Conservation (phyloP, 2,113 vertebrate species). For the Chunga burmeisteri region DNA sequence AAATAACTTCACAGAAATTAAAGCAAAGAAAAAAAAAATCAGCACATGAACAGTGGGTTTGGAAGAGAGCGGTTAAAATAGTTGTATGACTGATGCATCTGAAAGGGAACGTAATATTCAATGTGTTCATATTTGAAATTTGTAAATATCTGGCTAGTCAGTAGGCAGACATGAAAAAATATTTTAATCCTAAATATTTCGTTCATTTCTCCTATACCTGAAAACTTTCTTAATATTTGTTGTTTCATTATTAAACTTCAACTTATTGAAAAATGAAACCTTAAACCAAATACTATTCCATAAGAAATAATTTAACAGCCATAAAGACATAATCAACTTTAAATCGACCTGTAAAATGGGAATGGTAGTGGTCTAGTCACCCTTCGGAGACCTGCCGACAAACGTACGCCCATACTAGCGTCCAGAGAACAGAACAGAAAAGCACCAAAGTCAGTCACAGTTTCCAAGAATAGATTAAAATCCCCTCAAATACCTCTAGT, state of each 20-base stretch:
- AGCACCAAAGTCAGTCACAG: neutral
- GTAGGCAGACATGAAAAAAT: neutral
- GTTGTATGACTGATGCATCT: neutral
- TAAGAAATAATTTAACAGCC: neutral
- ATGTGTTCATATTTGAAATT: neutral
- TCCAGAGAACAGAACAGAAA: neutral
- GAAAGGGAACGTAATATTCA: neutral
- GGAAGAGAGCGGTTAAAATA: neutral
- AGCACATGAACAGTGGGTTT: neutral
- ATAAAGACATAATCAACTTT: neutral
- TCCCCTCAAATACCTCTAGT: neutral
- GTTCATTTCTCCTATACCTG: neutral
- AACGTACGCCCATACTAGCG: neutral
- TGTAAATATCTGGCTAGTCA: neutral
- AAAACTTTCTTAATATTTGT: neutral
- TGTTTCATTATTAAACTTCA: neutral
- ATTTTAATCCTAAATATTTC: neutral
- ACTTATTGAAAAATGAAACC: neutral
- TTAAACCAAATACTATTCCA: neutral
- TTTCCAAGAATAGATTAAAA: neutral
- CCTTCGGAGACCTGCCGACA: neutral
- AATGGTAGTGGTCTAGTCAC: neutral
- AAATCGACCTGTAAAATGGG: neutral
- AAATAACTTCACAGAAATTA: conserved; percentile 9
- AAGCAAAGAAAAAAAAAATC: neutral